Conservation (phyloP, 2,888 invertebrate species). For the Ariolimax columbianus region DNA sequence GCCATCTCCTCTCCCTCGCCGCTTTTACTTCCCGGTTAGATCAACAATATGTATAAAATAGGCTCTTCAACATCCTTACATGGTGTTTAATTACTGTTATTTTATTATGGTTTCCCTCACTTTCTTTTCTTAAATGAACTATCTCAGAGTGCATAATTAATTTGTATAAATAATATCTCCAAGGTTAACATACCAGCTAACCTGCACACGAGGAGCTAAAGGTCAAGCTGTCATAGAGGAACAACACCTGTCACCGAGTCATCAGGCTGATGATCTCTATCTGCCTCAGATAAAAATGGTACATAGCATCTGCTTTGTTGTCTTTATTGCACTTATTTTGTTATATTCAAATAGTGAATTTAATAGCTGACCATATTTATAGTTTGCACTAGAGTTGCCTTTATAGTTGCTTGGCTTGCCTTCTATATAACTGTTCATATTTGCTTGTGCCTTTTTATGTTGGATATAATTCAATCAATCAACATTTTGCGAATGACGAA, state of each 20-base stretch:
- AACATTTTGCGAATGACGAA: no score
- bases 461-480: no score
- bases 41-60: no score
- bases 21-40: no score
- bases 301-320: neutral
- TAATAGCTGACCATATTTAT: neutral
- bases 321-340: neutral
- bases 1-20: no score
- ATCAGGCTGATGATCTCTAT: slow-evolving; percentile 70
- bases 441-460: no score
- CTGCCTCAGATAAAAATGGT: slow-evolving; percentile 75
- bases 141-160: no score
- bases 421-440: neutral
- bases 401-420: neutral
- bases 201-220: neutral
- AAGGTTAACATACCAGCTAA: slow-evolving; percentile 11
- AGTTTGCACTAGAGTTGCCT: neutral
- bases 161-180: neutral
- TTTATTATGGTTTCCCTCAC: no score
- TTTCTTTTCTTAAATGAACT: no score
- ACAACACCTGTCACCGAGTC: neutral
- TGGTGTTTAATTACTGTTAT: no score
- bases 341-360: neutral
- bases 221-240: neutral
- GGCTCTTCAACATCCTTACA: no score